Percentiles rank a stretch among this genome's conserved stretches.
Conservation (phyloP, 2,888 invertebrate genomes). For the Perizoma flavofasciatum region DNA sequence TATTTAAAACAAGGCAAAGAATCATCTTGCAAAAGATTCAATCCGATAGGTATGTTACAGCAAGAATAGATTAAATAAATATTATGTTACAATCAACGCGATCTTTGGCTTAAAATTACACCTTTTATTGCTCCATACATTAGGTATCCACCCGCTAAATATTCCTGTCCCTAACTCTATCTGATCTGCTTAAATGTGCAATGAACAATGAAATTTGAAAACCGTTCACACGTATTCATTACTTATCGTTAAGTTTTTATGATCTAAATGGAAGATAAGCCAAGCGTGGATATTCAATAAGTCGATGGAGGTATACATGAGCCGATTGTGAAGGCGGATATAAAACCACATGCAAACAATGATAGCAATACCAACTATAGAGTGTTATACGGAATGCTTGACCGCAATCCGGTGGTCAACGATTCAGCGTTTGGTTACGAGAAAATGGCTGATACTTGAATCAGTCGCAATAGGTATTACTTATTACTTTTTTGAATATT, state of each 20-base stretch:
- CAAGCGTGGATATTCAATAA: slow-evolving; percentile 30
- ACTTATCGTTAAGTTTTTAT: slow-evolving; percentile 25
- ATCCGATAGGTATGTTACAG: background rate
- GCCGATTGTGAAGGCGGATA: slow-evolving; percentile 33
- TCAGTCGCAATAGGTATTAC: background rate
- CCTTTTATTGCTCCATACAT: background rate
- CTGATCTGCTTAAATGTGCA: slow-evolving; percentile 8
- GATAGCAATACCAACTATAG: slow-evolving; percentile 40
- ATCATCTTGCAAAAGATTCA: too few species aligned
- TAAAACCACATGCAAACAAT: slow-evolving; percentile 46
- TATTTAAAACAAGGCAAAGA: too few species aligned
- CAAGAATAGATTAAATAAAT: background rate
- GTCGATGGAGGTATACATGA: slow-evolving; percentile 22
- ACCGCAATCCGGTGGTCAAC: slow-evolving; percentile 51
- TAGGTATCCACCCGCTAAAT: background rate
- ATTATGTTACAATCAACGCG: too few species aligned
- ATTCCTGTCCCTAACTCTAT: background rate
- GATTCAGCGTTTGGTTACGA: slow-evolving; percentile 2
- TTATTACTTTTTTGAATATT: background rate
- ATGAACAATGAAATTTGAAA: slow-evolving; percentile 18
- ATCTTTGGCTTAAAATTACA: background rate
- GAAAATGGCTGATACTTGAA: slow-evolving; percentile 1
- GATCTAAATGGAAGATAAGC: slow-evolving; percentile 30
- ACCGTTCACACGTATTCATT: slow-evolving; percentile 25
- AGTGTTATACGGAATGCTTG: slow-evolving; percentile 40